Percentiles rank a stretch among this genome's conserved stretches.
These are phyloP conservation scores for Apamea anceps DNA, from an alignment of 2,888 invertebrate species.

Conservation along the genomic window DNA sequence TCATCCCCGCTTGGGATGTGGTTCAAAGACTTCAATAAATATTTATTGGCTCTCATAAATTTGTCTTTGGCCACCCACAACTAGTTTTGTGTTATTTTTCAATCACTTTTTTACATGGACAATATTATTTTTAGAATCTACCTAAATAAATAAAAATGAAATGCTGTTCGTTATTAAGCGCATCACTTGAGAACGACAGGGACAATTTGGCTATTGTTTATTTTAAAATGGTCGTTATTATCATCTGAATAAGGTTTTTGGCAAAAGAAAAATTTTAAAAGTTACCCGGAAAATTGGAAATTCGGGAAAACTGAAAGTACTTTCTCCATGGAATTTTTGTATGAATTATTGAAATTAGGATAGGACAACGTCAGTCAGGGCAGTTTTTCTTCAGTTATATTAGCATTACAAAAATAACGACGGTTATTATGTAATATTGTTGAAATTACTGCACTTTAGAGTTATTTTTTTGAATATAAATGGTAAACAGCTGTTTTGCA, in stretches of 20 bases:
- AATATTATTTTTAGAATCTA: slow-evolving; percentile 16
- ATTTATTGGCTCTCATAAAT: slow-evolving; percentile 74
- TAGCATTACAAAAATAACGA: neutral
- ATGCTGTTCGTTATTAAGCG: neutral
- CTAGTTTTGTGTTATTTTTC: slow-evolving; percentile 62
- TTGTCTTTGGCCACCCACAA: slow-evolving; percentile 56
- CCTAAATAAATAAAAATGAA: neutral
- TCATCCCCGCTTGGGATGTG: slow-evolving; percentile 58
- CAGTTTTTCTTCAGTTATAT: neutral
- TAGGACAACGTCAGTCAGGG: neutral
- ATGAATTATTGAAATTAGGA: too few species aligned
- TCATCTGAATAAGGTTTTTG: neutral
- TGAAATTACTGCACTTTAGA: neutral
- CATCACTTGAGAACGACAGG: neutral
- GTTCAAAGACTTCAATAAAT: slow-evolving; percentile 73
- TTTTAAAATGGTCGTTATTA: neutral
- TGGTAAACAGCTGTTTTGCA: neutral
- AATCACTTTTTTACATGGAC: slow-evolving; percentile 60
- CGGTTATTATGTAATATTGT: neutral
- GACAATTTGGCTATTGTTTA: neutral
- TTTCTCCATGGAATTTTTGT: neutral
- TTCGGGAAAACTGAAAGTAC: neutral
- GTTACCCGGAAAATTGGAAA: neutral
- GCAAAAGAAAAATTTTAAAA: neutral
- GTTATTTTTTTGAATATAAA: neutral